phyloP scores from a whole-genome alignment of 2,797 vertebrate species.

The Galagoides demidoff region DNA sequence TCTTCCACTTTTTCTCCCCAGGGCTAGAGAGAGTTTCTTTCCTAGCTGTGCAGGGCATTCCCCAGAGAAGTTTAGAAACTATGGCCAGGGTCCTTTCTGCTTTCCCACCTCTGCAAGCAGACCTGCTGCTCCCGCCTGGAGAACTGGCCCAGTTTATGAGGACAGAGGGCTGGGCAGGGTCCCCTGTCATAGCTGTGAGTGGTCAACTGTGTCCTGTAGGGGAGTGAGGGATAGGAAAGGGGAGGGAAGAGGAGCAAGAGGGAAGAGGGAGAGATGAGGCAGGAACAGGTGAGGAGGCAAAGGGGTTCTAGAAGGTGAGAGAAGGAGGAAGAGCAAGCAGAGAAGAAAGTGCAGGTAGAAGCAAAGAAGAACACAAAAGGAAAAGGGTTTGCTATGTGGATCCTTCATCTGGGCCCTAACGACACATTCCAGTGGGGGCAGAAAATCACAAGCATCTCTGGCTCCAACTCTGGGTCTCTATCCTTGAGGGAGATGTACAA shows the following conservation, averaged over 20 bases:
- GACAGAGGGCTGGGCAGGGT: not conserved
- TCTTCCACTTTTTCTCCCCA: not conserved
- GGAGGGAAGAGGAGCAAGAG: not conserved
- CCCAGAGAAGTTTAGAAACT: constrained; percentile 12
- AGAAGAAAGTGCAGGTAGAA: not conserved
- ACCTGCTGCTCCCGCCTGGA: not conserved
- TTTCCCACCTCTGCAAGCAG: not conserved
- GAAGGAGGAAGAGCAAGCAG: not conserved
- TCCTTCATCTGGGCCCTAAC: not conserved
- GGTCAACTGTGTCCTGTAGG: not conserved
- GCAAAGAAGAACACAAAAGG: not conserved
- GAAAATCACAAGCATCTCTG: not conserved
- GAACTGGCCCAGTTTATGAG: not conserved
- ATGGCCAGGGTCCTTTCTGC: not conserved
- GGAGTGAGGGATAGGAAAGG: not conserved
- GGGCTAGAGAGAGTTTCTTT: not conserved
- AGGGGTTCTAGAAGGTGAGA: not conserved
- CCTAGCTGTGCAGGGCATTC: not conserved
- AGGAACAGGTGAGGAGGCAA: not conserved
- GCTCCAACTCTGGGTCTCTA: not conserved
- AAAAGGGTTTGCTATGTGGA: not conserved
- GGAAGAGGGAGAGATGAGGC: not conserved
- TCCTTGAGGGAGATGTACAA: not conserved
- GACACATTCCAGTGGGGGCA: not conserved
- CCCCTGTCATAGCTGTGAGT: not conserved